Conservation (phyloP, 2,113 vertebrate species). For the Boulengeromyrus knoepffleri region DNA sequence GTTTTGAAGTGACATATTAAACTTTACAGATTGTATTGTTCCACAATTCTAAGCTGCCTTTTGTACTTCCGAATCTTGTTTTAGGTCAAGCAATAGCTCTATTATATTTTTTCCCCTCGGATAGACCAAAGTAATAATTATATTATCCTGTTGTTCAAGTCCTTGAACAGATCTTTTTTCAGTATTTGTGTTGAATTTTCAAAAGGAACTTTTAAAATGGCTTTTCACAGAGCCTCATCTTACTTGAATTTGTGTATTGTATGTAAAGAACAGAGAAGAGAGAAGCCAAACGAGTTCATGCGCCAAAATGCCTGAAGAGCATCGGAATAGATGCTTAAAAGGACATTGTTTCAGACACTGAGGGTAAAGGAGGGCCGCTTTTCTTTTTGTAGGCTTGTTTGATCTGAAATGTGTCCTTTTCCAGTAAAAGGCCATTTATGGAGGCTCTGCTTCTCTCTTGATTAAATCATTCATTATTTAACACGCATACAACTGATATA, state of each 20-base stretch:
- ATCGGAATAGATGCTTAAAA: neutral
- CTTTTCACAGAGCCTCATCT: neutral
- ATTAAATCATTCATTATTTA: slow-evolving; percentile 8
- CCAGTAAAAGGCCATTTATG: neutral
- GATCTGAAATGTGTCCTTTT: neutral
- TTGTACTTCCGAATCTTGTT: neutral
- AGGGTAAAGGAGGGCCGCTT: neutral
- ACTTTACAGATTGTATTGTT: neutral
- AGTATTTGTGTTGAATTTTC: slow-evolving; percentile 3
- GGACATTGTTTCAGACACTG: neutral
- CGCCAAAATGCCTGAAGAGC: neutral
- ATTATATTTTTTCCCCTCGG: neutral
- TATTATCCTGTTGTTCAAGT: neutral
- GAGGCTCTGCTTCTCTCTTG: neutral
- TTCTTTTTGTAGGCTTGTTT: neutral
- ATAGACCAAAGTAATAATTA: neutral
- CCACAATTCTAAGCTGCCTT: neutral
- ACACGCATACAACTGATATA: neutral
- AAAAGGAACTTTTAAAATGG: neutral
- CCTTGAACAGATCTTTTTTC: neutral
- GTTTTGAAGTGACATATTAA: neutral
- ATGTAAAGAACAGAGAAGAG: neutral
- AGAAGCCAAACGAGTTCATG: neutral
- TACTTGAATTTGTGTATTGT: neutral
- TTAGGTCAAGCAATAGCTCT: neutral